Conservation (phyloP, 1,140 invertebrate genomes). For the Ceratina japonica region DNA sequence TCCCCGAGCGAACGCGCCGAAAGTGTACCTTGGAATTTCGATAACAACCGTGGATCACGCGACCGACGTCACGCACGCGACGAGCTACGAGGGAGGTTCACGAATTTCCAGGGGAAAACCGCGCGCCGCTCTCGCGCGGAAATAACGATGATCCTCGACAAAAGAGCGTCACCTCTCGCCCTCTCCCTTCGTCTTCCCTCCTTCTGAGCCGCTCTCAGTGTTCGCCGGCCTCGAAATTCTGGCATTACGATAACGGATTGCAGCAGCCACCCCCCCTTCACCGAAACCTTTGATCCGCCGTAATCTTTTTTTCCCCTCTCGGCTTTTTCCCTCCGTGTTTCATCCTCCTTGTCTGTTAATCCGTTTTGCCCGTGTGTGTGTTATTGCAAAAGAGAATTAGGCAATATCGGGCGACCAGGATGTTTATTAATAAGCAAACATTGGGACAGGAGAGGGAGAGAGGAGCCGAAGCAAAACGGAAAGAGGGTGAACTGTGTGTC, state of each 20-base stretch:
- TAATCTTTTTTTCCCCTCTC: conserved; percentile 8
- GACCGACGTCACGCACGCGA: conserved; percentile 30
- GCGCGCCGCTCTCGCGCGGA: background rate
- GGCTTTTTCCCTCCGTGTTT: background rate
- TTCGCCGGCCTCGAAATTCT: conserved; percentile 17
- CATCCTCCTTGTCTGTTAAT: background rate
- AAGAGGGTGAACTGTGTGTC: background rate
- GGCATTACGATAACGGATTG: conserved; percentile 28
- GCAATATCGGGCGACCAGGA: background rate
- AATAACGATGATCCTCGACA: conserved; percentile 34
- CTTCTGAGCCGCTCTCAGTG: background rate
- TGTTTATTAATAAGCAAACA: conserved; percentile 34
- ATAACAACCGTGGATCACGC: conserved; percentile 39
- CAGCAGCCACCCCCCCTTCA: background rate
- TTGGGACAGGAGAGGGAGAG: background rate
- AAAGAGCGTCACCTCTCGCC: background rate
- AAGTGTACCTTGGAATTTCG: conserved; percentile 36
- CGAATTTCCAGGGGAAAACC: conserved; percentile 11
- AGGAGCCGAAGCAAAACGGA: background rate
- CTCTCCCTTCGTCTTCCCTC: background rate
- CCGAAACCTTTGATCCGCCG: conserved; percentile 19
- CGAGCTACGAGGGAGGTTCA: conserved; percentile 7
- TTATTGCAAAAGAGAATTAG: conserved; percentile 12
- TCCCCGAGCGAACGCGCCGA: background rate
- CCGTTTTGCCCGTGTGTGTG: background rate